Evolutionary conservation across 2,888 invertebrate species (phyloP).

Genomic region (Pristionchus mayeri): DNA sequence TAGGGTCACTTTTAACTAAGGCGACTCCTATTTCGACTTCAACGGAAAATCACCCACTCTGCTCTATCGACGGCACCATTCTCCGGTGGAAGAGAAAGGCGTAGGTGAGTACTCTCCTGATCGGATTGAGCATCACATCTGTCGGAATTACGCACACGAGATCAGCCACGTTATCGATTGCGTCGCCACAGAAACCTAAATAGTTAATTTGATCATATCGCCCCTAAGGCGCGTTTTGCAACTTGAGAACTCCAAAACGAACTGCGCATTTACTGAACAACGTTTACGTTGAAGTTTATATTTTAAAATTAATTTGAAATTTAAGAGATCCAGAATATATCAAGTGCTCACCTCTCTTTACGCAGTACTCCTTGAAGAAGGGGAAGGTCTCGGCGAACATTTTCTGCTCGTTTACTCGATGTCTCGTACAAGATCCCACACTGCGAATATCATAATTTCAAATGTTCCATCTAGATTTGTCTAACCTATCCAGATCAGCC

Average conservation of each 20-base stretch:
- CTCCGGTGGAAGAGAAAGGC: not conserved
- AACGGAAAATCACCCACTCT: not conserved
- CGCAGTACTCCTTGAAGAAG: not conserved
- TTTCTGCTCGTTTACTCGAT: not conserved
- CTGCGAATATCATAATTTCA: not conserved
- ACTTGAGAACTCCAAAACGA: no score
- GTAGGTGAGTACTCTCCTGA: not conserved
- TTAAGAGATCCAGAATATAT: no score
- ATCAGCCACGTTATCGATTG: not conserved
- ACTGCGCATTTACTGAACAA: no score
- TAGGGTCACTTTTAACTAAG: no score
- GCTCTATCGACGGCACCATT: not conserved
- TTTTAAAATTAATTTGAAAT: no score
- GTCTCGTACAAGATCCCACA: not conserved
- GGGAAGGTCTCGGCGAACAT: slow-evolving; percentile 3
- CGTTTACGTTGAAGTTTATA: no score
- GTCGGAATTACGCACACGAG: not conserved
- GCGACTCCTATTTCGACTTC: no score
- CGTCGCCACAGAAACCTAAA: not conserved
- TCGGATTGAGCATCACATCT: not conserved
- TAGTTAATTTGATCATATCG: no score
- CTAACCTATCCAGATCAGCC: not conserved
- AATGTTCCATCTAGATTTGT: not conserved
- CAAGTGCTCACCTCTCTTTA: not conserved
- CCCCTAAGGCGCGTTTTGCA: no score